phyloP scores from a whole-genome alignment of 2,888 invertebrate species.

The Dasypolia templi region DNA sequence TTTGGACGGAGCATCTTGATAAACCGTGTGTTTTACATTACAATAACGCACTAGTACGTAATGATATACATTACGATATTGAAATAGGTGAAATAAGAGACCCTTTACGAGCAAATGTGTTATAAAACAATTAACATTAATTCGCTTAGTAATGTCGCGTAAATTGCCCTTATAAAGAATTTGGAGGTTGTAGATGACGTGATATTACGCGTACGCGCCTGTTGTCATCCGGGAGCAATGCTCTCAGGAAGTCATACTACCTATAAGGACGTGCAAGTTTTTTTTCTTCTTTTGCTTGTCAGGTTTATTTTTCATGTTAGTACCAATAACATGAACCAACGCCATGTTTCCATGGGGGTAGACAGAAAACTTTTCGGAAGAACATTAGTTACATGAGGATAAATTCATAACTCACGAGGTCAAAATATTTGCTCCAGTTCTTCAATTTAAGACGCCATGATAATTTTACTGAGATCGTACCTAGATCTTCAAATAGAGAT shows the following conservation, averaged over 20 bases:
- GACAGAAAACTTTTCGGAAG: background rate
- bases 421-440: background rate
- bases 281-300: background rate
- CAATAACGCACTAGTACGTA: too few species aligned
- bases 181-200: background rate
- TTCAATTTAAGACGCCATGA: background rate
- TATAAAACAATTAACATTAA: conserved; percentile 4
- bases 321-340: background rate
- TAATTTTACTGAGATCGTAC: background rate
- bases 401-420: background rate
- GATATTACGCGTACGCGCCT: background rate
- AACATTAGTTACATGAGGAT: background rate
- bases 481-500: background rate
- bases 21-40: too few species aligned
- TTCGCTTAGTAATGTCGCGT: background rate
- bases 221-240: background rate
- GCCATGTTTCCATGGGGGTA: background rate
- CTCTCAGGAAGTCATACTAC: background rate
- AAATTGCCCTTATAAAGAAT: conserved; percentile 9
- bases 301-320: background rate
- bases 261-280: background rate
- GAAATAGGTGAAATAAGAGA: conserved; percentile 11
- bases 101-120: too few species aligned
- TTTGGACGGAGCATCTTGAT: too few species aligned
- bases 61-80: too few species aligned